Conservation (phyloP, 2,888 invertebrate species). For the Cataglyphis albicans region DNA sequence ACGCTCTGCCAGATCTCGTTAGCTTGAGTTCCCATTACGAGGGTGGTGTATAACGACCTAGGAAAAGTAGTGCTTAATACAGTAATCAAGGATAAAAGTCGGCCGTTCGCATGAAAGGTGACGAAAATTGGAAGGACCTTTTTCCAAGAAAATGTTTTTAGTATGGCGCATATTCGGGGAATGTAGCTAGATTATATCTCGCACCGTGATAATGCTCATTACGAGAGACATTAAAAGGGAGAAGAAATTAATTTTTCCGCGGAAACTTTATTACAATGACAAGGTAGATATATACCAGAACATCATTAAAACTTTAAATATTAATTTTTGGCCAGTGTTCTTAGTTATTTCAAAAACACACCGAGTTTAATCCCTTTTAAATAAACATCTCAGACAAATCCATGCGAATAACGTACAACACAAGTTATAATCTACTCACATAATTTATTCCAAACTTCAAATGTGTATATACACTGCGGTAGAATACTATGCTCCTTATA, state of each 20-base stretch:
- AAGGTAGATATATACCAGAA: background rate
- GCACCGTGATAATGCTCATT: background rate
- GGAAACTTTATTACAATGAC: background rate
- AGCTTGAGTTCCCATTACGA: constrained; percentile 57
- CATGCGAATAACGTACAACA: background rate
- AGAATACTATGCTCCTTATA: constrained; percentile 6
- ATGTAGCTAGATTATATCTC: background rate
- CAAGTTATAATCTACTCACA: constrained; percentile 15
- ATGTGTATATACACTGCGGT: constrained; percentile 1
- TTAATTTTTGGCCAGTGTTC: background rate
- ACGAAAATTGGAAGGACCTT: constrained; percentile 40
- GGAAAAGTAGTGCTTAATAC: constrained; percentile 49
- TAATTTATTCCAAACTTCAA: constrained; percentile 29
- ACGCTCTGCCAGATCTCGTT: constrained; percentile 45
- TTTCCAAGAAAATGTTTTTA: constrained; percentile 19
- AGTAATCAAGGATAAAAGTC: constrained; percentile 39
- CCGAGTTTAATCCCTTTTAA: background rate
- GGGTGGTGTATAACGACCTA: constrained; percentile 34
- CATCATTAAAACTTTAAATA: background rate
- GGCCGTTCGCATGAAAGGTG: constrained; percentile 39
- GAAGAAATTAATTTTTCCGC: background rate
- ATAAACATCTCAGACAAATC: constrained; percentile 12
- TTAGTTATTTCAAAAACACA: background rate
- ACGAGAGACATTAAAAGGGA: constrained; percentile 1
- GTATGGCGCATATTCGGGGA: background rate